Evolutionary conservation across 2,113 vertebrate genomes (phyloP).

Genomic region (Brachionichthys hirsutus): DNA sequence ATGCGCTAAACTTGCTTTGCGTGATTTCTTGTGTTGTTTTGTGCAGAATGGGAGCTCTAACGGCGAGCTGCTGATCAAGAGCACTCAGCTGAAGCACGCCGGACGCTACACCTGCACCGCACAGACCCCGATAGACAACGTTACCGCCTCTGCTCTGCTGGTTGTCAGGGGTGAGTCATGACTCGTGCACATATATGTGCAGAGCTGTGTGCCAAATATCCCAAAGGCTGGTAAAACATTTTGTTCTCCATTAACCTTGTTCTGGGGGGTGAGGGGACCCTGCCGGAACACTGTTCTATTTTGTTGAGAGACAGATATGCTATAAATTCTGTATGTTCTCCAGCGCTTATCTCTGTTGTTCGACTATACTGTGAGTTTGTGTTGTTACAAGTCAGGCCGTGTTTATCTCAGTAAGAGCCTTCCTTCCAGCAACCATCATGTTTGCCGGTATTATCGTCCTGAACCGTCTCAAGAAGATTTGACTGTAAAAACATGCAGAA

Average conservation of each 20-base stretch:
- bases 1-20: no score
- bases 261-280: neutral
- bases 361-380: no score
- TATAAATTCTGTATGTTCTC: conserved; percentile 6
- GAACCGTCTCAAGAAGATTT: conserved; percentile 5
- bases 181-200: neutral
- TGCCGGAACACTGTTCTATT: neutral
- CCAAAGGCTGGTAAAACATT: neutral
- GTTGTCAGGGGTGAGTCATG: conserved; percentile 89
- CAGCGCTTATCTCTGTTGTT: neutral
- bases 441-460: neutral
- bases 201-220: neutral
- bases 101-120: conserved; percentile 91
- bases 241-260: neutral
- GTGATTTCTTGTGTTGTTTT: conserved; percentile 23
- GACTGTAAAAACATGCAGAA: conserved; percentile 8
- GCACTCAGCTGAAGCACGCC: conserved; percentile 87
- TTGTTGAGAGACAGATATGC: neutral
- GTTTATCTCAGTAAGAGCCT: neutral
- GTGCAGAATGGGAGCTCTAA: conserved; percentile 84
- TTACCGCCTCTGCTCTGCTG: conserved; percentile 87
- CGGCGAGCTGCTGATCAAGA: conserved; percentile 88
- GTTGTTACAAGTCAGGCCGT: no score
- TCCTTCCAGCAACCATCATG: neutral
- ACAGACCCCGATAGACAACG: conserved; percentile 93